Evolutionary conservation across 2,797 vertebrate genomes (phyloP), one percentile per base, ranked within the genome.

Genomic region (Smutsia temminckii): DNA sequence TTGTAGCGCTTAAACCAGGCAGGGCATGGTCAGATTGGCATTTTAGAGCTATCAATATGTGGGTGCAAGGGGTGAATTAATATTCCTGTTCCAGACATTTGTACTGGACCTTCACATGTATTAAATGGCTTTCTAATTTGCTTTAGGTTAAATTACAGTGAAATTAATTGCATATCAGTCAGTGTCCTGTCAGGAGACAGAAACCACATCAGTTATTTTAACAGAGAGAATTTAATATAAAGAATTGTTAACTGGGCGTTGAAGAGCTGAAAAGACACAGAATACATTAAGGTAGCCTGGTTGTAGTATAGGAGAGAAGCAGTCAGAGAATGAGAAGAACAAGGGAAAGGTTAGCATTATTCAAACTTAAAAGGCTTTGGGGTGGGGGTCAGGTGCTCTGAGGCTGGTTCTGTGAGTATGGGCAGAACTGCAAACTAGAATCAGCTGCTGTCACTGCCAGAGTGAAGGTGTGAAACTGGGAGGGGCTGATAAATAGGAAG

Each of bases 201-300:
- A 92, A 95, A 85, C 23, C 25, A 77, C 29, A 78, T 81, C 10
- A 25, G 72, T 93, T 95, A 85, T 85, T 96, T 92, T 66, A 95
- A 95, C 18, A 46, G 42, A 49, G 5, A 74, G 32, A 84, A 40
- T 86, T 72, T 79, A 89, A 78, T 51, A 61, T 46, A 75, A 68
- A 75, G 49, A 63, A 78, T 74, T 29, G 10, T 86, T 75, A 77
- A 75, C 37, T 37, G n/a, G 61, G 29, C 69, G 4, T 83, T 59
- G 37, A 85, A 72, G 78, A 87, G 81, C 49, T 49, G 68, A 78
- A 83, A 84, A 93, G 69, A 49, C 42, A 49, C 75, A 80, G 32
- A 37, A 9, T 75, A 21, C n/a, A 29, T 18, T 34, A 25, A 81
- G 37, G 32, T 81, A 29, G 66, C 85, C 13, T 34, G 14, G 46